Evolutionary conservation across 2,113 vertebrate genomes (phyloP), one percentile per base, ranked within the genome.

Genomic region (Etia nguti): DNA sequence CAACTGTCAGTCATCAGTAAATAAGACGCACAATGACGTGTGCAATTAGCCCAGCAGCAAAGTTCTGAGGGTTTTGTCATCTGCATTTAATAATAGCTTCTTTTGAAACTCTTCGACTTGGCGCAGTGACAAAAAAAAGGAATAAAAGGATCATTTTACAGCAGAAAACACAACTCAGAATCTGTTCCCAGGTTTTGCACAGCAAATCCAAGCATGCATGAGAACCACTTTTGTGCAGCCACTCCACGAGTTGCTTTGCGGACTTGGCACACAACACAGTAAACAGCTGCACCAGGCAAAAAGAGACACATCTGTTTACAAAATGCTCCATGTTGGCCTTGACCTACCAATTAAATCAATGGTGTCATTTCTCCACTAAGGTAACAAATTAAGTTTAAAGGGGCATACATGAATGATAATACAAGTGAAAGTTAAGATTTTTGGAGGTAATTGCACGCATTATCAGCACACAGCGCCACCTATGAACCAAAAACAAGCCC

Each of bases 21-120:
- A 77, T 34, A 31, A 82, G 55, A 48, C 10, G 36, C 22, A 50
- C 9, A 29, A 84, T 36, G 48, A 83, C 48, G 48, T 90, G 83
- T 83, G 22, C 20, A 75, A 73, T 86, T 81, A 85, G 80, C 24
- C 48, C 31, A 80, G 87, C 65, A 82, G 90, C 86, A 90, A 62
- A 80, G 11, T 80, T 86, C n/a, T 60, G 11, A 88, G 24, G 6
- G 43, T 86, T 90, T 80, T n/a, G 54, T 92, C 93, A 93, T 92
- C 86, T 90, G 93, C 31, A 22, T 90, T 91, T 93, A 90, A 93
- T 94, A 90, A 92, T 85, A 91, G 85, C 87, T 81, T 80, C 83
- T 87, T 86, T 88, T 91, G 38, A 88, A 92, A 90, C 89, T 83
- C 86, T 86, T 91, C 34, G 2, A 89, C 79, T 83, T 93, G 90